Percentiles rank a stretch among this genome's conserved stretches.
These are phyloP conservation scores for Nothocercus nigrocapillus DNA, from an alignment of 2,113 vertebrate genomes.

Conservation along the genomic window DNA sequence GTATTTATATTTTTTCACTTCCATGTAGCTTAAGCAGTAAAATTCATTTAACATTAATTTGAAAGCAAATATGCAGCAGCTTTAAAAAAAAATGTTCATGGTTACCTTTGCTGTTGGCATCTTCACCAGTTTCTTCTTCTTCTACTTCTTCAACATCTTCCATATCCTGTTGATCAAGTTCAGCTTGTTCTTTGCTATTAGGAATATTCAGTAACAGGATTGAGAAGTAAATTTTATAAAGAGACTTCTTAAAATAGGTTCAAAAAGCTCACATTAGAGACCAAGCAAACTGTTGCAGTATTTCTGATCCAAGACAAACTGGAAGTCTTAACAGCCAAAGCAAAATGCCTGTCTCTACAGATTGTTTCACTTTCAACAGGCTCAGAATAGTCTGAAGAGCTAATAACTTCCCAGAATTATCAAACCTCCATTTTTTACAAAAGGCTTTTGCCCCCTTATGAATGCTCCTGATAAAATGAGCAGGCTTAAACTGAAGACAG, in stretches of 20 bases:
- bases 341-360: neutral
- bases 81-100: neutral
- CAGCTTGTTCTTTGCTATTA: constrained; percentile 94
- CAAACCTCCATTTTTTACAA: neutral
- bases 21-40: neutral
- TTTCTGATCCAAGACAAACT: neutral
- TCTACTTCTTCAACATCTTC: constrained; percentile 98
- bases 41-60: neutral
- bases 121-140: constrained; percentile 93
- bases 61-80: neutral
- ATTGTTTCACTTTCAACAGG: neutral
- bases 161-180: constrained; percentile 97
- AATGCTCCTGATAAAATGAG: neutral
- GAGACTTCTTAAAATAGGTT: neutral
- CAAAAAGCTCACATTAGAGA: neutral
- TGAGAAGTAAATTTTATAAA: neutral
- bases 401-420: neutral
- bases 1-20: neutral
- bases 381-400: neutral
- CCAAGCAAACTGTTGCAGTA: neutral
- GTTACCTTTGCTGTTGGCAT: constrained; percentile 94
- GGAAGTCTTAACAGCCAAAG: neutral
- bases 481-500: neutral
- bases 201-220: constrained; percentile 2
- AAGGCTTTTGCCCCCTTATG: neutral